These are phyloP conservation scores for Gryllus longicercus DNA, from an alignment of 2,888 invertebrate genomes.

Conservation along the genomic window DNA sequence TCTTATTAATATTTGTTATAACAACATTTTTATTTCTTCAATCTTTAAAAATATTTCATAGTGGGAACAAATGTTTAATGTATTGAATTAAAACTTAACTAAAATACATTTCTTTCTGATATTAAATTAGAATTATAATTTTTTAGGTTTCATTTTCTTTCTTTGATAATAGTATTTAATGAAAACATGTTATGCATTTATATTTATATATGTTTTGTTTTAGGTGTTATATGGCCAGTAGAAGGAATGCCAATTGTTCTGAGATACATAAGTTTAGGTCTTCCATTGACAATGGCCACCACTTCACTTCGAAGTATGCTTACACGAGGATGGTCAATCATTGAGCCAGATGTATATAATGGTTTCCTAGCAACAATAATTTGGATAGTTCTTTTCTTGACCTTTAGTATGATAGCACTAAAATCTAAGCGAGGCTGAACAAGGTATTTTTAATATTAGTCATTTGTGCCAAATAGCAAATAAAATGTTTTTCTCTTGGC, in stretches of 20 bases:
- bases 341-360: constrained; percentile 78
- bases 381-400: constrained; percentile 81
- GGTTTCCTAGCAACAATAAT: constrained; percentile 80
- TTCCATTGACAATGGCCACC: constrained; percentile 90
- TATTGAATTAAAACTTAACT: constrained; percentile 22
- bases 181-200: no score
- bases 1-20: no score
- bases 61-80: background rate
- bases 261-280: constrained; percentile 74
- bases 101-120: no score
- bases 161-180: no score
- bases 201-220: constrained; percentile 37
- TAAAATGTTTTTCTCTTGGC: constrained; percentile 12
- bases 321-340: constrained; percentile 81
- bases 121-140: no score
- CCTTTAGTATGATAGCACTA: constrained; percentile 74
- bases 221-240: constrained; percentile 93
- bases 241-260: constrained; percentile 89
- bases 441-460: background rate
- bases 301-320: constrained; percentile 82
- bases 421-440: constrained; percentile 74
- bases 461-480: background rate
- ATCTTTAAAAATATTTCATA: no score
- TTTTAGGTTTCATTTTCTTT: no score
- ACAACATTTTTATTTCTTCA: no score